Evolutionary conservation across 2,113 vertebrate genomes (phyloP), one percentile per base, ranked within the genome.

Genomic region (Cheilinus undulatus): DNA sequence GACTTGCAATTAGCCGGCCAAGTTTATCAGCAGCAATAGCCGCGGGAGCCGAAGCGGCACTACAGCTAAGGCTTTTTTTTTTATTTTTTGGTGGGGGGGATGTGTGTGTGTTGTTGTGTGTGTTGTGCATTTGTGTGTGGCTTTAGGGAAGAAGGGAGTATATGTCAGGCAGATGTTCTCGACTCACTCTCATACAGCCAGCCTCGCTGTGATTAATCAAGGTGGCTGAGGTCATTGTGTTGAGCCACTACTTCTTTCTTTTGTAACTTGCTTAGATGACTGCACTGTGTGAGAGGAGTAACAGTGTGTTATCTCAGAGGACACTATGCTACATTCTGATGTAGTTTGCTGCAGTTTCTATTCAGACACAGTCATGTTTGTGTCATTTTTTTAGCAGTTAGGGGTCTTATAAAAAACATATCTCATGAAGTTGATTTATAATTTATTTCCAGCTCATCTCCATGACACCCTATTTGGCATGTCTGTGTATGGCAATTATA

Each of bases 1-100:
- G 90, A 93, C 91, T 91, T 43, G 70, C 83, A 90, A 91, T 93
- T 92, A 93, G 89, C 84, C 62, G 59, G 84, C 86, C 88, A 82
- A 86, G 87, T 92, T 92, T 86, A 92, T 93, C 89, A 86, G 82
- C 80, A 26, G 86, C 61, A 61, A 22, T 50, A 52, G 80, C 82
- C 48, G 52, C 61, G 19, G 80, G 85, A 83, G 78, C 67, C 43
- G 76, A 73, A 72, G 73, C 20, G 28, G 57, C 23, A 56, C 77
- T 48, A 73, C 62, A 36, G 80, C 67, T 26, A 4, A 9, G 24
- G 43, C 30, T 23, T 6, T 3, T 50, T 42, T 23, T 24, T 45
- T 50, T 42, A n/a, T 24, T 45, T 45, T 20, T n/a, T 2, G 3
- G 2, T 13, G 24, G 17, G 40, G n/a, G n/a, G n/a, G n/a, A n/a